Evolutionary conservation across 2,113 vertebrate genomes (phyloP).

Genomic region (Vimba vimba): DNA sequence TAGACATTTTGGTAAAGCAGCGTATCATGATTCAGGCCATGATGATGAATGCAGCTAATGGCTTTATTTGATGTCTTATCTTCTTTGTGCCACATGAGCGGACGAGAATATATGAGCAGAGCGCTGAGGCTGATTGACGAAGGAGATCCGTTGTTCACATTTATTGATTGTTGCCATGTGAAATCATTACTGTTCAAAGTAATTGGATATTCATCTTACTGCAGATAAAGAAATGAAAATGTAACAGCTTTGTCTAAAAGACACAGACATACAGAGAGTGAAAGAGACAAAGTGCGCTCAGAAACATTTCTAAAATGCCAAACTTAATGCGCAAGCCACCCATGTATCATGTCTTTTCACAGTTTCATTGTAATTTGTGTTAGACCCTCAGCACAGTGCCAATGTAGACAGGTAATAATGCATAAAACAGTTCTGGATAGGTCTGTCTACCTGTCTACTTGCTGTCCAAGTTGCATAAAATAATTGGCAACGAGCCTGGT

Average conservation of each 20-base stretch:
- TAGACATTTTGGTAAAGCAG: constrained; percentile 48
- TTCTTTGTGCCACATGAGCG: constrained; percentile 42
- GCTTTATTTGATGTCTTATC: constrained; percentile 41
- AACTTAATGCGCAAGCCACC: constrained; percentile 21
- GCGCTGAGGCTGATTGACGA: constrained; percentile 34
- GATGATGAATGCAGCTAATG: constrained; percentile 53
- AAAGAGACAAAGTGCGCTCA: not conserved
- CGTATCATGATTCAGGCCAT: constrained; percentile 35
- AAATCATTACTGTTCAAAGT: constrained; percentile 38
- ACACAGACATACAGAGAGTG: not conserved
- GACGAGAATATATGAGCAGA: constrained; percentile 37
- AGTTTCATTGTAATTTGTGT: not conserved
- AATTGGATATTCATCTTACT: constrained; percentile 46
- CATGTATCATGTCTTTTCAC: not conserved
- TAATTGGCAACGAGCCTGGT: not conserved
- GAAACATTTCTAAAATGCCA: constrained; percentile 13
- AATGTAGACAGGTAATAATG: not conserved
- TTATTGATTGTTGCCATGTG: constrained; percentile 45
- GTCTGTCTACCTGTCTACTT: constrained; percentile 11
- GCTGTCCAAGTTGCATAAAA: not conserved
- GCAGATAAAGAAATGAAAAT: constrained; percentile 30
- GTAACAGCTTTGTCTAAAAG: constrained; percentile 26
- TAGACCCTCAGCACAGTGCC: not conserved
- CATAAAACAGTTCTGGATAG: constrained; percentile 5
- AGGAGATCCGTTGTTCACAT: constrained; percentile 37